phyloP scores from a whole-genome alignment of 2,888 invertebrate species.

The Drosophila picticornis region DNA sequence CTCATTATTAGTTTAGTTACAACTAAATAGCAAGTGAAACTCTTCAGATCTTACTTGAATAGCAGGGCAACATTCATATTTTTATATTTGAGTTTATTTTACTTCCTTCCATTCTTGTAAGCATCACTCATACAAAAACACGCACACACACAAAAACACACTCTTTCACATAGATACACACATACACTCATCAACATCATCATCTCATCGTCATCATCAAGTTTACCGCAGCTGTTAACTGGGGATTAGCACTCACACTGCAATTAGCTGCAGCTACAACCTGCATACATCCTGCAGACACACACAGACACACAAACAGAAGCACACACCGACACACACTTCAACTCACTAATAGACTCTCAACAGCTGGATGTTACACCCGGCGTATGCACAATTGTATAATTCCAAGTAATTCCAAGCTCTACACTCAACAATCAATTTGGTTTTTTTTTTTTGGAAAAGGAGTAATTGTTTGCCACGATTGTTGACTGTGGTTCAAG shows the following conservation, averaged over 20 bases:
- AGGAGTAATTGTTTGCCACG: not conserved
- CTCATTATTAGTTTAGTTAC: too few relatives aligned
- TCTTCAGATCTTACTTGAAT: not conserved
- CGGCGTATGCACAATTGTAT: slow-evolving; percentile 45
- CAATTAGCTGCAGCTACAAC: slow-evolving; percentile 54
- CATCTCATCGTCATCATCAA: slow-evolving; percentile 29
- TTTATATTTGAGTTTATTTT: not conserved
- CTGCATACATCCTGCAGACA: slow-evolving; percentile 20
- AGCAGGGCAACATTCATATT: not conserved
- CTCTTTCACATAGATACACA: not conserved
- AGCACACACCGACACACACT: slow-evolving; percentile 4
- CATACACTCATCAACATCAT: slow-evolving; percentile 7
- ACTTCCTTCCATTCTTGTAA: not conserved
- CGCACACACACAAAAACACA: not conserved
- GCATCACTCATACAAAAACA: not conserved
- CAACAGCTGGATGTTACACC: slow-evolving; percentile 34
- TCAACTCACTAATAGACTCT: slow-evolving; percentile 51
- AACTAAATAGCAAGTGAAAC: not conserved
- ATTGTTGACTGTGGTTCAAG: not conserved
- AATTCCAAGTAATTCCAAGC: not conserved
- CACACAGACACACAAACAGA: slow-evolving; percentile 1
- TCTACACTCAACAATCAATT: slow-evolving; percentile 4
- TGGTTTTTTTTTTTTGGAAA: slow-evolving; percentile 4
- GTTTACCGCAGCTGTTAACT: slow-evolving; percentile 29
- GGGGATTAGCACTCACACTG: slow-evolving; percentile 45